Conservation (phyloP, 2,113 vertebrate genomes). For the Euleptes europaea region DNA sequence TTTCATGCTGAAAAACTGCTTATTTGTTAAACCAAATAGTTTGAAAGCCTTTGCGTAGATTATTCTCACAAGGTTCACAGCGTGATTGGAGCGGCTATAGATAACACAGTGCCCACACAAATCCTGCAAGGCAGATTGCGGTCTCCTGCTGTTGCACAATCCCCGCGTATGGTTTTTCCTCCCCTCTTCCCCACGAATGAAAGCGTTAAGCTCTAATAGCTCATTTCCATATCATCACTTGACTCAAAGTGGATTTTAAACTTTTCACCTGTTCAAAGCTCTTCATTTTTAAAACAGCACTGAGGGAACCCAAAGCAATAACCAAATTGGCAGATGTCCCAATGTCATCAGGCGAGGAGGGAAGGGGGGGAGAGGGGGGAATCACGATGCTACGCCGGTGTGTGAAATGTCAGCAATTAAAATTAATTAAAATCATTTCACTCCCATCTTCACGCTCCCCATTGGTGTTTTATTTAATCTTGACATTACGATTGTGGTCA, state of each 20-base stretch:
- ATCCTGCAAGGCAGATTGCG: constrained; percentile 20
- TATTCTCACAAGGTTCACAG: neutral
- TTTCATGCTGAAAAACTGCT: constrained; percentile 20
- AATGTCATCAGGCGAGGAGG: constrained; percentile 23
- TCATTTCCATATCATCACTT: constrained; percentile 36
- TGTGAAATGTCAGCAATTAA: constrained; percentile 58
- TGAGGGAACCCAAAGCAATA: constrained; percentile 31
- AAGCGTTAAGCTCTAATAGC: constrained; percentile 38
- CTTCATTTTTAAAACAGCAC: constrained; percentile 39
- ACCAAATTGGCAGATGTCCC: constrained; percentile 31
- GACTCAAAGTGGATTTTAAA: constrained; percentile 49
- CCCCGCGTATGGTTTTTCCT: neutral
- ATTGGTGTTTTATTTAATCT: constrained; percentile 46
- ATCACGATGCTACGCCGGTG: constrained; percentile 11
- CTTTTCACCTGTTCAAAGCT: constrained; percentile 38
- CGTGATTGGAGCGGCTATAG: constrained; percentile 10
- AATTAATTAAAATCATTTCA: constrained; percentile 54
- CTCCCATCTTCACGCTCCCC: constrained; percentile 10
- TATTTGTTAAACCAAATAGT: constrained; percentile 32
- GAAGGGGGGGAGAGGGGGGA: neutral
- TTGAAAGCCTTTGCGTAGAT: neutral
- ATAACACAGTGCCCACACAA: constrained; percentile 18
- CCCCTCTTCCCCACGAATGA: constrained; percentile 3
- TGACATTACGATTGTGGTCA: neutral
- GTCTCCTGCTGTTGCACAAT: constrained; percentile 13